Conservation (phyloP, 2,888 invertebrate species). For the Crematogaster levior region DNA sequence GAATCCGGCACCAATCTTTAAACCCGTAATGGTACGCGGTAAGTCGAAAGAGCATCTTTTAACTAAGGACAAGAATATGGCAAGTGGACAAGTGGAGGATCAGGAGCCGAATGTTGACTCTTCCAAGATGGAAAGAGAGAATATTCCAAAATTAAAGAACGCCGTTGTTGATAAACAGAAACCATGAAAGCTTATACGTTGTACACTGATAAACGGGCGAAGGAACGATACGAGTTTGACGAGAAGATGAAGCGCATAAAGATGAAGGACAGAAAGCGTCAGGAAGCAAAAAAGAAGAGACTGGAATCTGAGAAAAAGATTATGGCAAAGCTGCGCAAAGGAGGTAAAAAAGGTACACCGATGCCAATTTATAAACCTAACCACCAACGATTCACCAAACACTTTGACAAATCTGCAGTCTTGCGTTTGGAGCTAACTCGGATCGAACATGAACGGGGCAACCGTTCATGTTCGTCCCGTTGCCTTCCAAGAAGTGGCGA, state of each 20-base stretch:
- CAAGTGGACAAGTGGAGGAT: not conserved
- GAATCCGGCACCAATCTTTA: constrained; percentile 88
- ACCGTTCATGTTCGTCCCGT: too few species aligned
- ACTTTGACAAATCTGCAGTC: constrained; percentile 89
- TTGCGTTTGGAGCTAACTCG: constrained; percentile 78
- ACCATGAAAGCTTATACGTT: constrained; percentile 76
- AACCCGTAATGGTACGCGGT: constrained; percentile 84
- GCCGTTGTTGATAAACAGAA: constrained; percentile 14
- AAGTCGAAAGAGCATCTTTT: constrained; percentile 77
- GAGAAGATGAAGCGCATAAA: constrained; percentile 86
- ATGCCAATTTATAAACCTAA: constrained; percentile 86
- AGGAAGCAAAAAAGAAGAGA: constrained; percentile 82
- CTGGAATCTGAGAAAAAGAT: constrained; percentile 86
- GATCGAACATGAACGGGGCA: constrained; percentile 9
- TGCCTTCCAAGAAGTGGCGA: too few species aligned
- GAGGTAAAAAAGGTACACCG: constrained; percentile 89
- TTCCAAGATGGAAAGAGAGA: not conserved
- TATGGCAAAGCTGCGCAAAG: constrained; percentile 86
- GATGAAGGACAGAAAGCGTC: constrained; percentile 86
- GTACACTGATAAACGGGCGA: constrained; percentile 89
- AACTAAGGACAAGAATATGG: constrained; percentile 61
- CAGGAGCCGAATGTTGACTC: constrained; percentile 58
- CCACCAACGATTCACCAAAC: constrained; percentile 86
- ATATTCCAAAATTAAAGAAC: not conserved
- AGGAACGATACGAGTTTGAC: constrained; percentile 88